Conservation (phyloP, 2,888 invertebrate species). For the Beris chalybata region DNA sequence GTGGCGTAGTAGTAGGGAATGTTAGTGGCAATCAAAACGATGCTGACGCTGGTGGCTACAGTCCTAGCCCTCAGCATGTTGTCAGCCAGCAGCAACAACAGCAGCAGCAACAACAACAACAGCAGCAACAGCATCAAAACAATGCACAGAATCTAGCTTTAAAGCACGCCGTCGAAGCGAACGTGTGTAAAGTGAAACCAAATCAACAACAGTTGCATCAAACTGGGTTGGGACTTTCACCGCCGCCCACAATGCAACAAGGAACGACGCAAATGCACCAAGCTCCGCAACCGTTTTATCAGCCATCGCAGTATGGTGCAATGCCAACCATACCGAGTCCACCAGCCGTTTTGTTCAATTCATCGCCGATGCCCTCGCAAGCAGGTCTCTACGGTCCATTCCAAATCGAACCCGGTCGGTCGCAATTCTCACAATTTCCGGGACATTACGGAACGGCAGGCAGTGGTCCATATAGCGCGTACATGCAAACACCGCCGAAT, state of each 20-base stretch:
- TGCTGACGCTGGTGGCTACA: conserved; percentile 59
- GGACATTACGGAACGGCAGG: conserved; percentile 64
- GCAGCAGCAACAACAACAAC: conserved; percentile 47
- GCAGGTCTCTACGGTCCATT: conserved; percentile 83
- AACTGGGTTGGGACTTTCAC: conserved; percentile 59
- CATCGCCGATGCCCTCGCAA: conserved; percentile 72
- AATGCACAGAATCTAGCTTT: conserved; percentile 54
- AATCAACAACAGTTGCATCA: conserved; percentile 70
- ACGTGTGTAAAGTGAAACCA: conserved; percentile 84
- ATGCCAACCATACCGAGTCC: conserved; percentile 87
- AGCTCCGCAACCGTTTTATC: conserved; percentile 64
- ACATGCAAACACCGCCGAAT: conserved; percentile 63
- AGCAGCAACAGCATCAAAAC: conserved; percentile 54
- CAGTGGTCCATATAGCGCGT: conserved; percentile 68
- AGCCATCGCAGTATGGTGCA: conserved; percentile 73
- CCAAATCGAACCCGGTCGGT: conserved; percentile 73
- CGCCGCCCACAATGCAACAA: conserved; percentile 65
- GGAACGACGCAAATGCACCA: conserved; percentile 56
- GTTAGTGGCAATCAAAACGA: conserved; percentile 39
- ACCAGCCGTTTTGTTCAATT: conserved; percentile 78
- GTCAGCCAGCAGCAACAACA: conserved; percentile 50
- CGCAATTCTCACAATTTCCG: conserved; percentile 79
- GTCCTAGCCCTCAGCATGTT: conserved; percentile 57
- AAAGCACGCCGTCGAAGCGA: conserved; percentile 55
- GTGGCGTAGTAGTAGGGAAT: conserved; percentile 31